phyloP scores from a whole-genome alignment of 35 echinoderm and acorn worm genomes.

The Strongylocentrotus purpuratus region DNA sequence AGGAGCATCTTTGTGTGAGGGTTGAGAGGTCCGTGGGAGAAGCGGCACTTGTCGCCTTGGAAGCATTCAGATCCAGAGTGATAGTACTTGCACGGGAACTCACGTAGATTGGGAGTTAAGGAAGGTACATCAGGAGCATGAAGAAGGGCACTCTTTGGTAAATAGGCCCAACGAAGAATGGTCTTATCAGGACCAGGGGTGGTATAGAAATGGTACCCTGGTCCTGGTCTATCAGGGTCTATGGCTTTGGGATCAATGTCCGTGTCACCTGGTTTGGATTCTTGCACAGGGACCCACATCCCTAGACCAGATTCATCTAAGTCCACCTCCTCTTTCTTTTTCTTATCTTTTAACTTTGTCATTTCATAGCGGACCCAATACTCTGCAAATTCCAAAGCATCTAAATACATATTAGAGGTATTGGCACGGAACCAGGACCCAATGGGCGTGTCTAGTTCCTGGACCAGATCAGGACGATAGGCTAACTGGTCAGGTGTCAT shows the following conservation, averaged over 20 bases:
- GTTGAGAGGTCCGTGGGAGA: slow-evolving; percentile 75
- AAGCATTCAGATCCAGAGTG: slow-evolving; percentile 73
- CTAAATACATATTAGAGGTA: background rate
- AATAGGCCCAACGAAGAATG: background rate
- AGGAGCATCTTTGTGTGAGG: slow-evolving; percentile 56
- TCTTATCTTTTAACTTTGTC: background rate
- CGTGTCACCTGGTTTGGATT: background rate
- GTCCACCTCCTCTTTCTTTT: background rate
- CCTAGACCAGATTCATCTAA: background rate
- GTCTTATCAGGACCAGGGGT: background rate
- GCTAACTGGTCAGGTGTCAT: background rate
- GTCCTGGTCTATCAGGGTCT: background rate
- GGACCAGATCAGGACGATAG: background rate
- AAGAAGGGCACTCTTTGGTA: slow-evolving; percentile 2
- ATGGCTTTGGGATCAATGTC: background rate
- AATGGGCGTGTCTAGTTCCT: background rate
- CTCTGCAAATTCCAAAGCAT: slow-evolving; percentile 1
- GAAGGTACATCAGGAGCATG: slow-evolving; percentile 4
- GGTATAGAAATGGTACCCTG: background rate
- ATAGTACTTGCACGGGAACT: slow-evolving; percentile 81
- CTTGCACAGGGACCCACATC: background rate
- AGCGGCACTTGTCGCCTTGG: slow-evolving; percentile 72
- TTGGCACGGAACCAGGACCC: background rate
- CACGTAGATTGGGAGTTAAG: slow-evolving; percentile 20
- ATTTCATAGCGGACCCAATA: background rate